These are phyloP conservation scores for Megamerina dolium DNA, from an alignment of 2,888 invertebrate genomes.

Conservation along the genomic window DNA sequence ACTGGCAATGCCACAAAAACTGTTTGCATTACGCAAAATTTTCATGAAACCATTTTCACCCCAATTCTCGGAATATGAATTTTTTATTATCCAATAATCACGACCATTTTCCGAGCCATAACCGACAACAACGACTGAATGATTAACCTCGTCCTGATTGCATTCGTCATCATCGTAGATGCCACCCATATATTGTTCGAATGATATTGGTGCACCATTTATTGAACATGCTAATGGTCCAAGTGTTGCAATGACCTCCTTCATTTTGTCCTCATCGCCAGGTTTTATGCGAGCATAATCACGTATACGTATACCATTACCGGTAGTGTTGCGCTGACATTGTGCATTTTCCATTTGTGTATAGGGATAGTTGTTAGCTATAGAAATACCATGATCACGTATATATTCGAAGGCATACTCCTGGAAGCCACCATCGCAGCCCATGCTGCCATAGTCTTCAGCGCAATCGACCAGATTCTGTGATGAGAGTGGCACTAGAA, in stretches of 20 bases:
- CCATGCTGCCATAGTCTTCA: slow-evolving; percentile 40
- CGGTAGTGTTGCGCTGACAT: slow-evolving; percentile 40
- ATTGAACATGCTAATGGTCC: slow-evolving; percentile 45
- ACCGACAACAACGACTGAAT: slow-evolving; percentile 44
- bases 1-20: slow-evolving; percentile 45
- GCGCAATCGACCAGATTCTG: slow-evolving; percentile 48
- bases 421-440: slow-evolving; percentile 47
- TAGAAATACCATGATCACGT: slow-evolving; percentile 40
- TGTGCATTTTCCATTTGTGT: slow-evolving; percentile 34
- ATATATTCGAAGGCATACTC: slow-evolving; percentile 46
- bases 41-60: slow-evolving; percentile 46
- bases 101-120: slow-evolving; percentile 42
- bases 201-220: slow-evolving; percentile 37
- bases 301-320: slow-evolving; percentile 33
- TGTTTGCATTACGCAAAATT: slow-evolving; percentile 36
- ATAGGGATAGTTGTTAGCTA: slow-evolving; percentile 43
- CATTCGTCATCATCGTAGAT: slow-evolving; percentile 43
- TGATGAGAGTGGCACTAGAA: slow-evolving; percentile 42
- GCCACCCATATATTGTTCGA: slow-evolving; percentile 41
- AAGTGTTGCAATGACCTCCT: slow-evolving; percentile 42
- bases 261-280: slow-evolving; percentile 45
- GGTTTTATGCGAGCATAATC: slow-evolving; percentile 42
- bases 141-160: slow-evolving; percentile 42
- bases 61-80: slow-evolving; percentile 46
- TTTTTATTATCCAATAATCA: slow-evolving; percentile 47